Conservation (phyloP, 92 coral and sea anemone genomes). For the Scolanthus callimorphus region DNA sequence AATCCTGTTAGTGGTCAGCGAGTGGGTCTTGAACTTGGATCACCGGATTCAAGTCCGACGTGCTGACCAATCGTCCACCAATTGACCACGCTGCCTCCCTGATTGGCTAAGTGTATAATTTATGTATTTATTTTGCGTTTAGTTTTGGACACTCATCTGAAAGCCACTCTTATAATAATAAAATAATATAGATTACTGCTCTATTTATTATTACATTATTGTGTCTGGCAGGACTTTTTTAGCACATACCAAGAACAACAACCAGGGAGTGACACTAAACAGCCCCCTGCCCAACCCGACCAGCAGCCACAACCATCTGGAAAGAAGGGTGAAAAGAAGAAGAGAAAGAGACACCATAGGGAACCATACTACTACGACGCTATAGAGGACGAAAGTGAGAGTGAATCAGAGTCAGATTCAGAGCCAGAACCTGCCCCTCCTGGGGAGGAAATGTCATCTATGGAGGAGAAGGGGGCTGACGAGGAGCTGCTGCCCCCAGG, state of each 20-base stretch:
- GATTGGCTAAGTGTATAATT: no score
- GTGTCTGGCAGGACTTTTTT: slow-evolving; percentile 33
- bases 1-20: no score
- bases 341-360: slow-evolving; percentile 85
- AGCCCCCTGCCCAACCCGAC: neutral
- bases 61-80: no score
- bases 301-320: neutral
- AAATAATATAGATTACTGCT: no score
- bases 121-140: no score
- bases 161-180: no score
- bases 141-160: no score
- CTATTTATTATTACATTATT: no score
- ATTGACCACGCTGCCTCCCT: no score
- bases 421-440: slow-evolving; percentile 99
- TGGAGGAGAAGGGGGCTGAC: slow-evolving; percentile 74
- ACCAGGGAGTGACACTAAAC: no score
- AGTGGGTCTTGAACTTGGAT: no score
- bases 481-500: slow-evolving; percentile 91
- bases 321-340: slow-evolving; percentile 69
- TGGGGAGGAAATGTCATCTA: slow-evolving; percentile 79
- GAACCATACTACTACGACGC: slow-evolving; percentile 88
- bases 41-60: no score
- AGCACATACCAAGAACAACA: slow-evolving; percentile 22
- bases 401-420: slow-evolving; percentile 88
- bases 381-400: slow-evolving; percentile 93